Percentiles rank a stretch among this genome's conserved stretches.
These are phyloP conservation scores for Adelosebastes latens DNA, from an alignment of 2,797 vertebrate species.

Conservation along the genomic window DNA sequence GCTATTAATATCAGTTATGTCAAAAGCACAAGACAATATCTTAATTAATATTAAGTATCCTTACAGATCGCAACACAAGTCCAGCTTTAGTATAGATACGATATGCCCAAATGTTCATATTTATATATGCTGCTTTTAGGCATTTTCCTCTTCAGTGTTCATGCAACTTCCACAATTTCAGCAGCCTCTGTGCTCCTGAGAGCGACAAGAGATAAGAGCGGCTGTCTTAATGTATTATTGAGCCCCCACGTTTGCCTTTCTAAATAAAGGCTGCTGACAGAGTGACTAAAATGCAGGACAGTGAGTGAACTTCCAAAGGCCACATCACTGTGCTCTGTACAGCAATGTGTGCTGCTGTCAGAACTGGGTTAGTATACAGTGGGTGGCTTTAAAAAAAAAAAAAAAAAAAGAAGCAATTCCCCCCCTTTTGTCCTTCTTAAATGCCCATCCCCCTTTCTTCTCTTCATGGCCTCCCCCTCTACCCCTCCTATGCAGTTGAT, in stretches of 20 bases:
- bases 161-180: conserved; percentile 42
- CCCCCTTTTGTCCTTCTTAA: conserved; percentile 58
- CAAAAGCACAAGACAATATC: neutral
- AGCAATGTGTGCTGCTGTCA: conserved; percentile 45
- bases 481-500: conserved; percentile 18
- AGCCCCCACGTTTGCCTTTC: conserved; percentile 63
- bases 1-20: neutral
- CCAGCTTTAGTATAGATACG: neutral
- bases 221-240: conserved; percentile 76
- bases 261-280: conserved; percentile 78
- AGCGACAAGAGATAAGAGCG: conserved; percentile 55
- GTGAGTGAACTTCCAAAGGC: conserved; percentile 67
- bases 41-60: neutral
- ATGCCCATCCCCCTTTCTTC: conserved; percentile 43
- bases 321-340: conserved; percentile 43
- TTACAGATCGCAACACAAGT: neutral
- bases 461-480: neutral
- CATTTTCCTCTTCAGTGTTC: conserved; percentile 2
- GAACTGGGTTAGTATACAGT: conserved; percentile 63
- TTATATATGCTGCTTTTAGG: conserved; percentile 48
- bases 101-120: conserved; percentile 3
- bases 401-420: conserved; percentile 23
- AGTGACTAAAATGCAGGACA: conserved; percentile 67
- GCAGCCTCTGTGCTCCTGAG: conserved; percentile 43
- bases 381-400: conserved; percentile 31